Base-by-base conservation (phyloP, 2,113 vertebrate genomes). In the Ammodytes marinus region DNA sequence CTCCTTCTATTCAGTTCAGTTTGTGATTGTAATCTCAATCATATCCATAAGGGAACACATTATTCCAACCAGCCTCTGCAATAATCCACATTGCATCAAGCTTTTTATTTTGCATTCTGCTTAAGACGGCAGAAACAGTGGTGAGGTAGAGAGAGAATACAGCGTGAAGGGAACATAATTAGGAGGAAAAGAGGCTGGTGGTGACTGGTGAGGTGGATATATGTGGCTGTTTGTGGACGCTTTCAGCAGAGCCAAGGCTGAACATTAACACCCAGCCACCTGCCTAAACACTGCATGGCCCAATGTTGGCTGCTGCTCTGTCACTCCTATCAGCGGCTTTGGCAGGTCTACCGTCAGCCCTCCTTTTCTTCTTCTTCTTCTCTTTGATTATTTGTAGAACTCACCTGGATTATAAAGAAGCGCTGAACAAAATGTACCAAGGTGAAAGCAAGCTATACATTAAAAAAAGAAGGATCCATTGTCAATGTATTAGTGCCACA, bases 31-130 rank as follows among this genome's bases (percentile, higher is more conserved):
- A 64, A 15, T 75, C 67, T 70, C 45, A 61, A 80, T 82, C 65
- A 75, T 27, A 27, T 27, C 27, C 27, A 27, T 77, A 77, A 73
- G 70, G 57, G 59, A 63, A 78, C 46, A 83, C 47, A 50, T 67
- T 39, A 84, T 87, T 76, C 68, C 77, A 67, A 27, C 2, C 78
- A 40, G 69, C 59, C 72, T 79, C 77, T 84, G 78, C 85, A 74
- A 77, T 82, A 84, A 83, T 84, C 68, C 79, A 80, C 66, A 45
- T 54, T 4, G 14, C 45, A 64, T 43, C 39, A 39, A 46, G 47
- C 69, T 78, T 81, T 74, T 81, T 74, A 82, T 88, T 83, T 75
- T 63, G 54, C 73, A 63, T 90, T 86, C 72, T 91, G 89, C 81
- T 83, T 83, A 79, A 88, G 83, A 68, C 9, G 42, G 77, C 83